Evolutionary conservation across 2,888 invertebrate species (phyloP).

Genomic region (Drosophila gaucha): DNA sequence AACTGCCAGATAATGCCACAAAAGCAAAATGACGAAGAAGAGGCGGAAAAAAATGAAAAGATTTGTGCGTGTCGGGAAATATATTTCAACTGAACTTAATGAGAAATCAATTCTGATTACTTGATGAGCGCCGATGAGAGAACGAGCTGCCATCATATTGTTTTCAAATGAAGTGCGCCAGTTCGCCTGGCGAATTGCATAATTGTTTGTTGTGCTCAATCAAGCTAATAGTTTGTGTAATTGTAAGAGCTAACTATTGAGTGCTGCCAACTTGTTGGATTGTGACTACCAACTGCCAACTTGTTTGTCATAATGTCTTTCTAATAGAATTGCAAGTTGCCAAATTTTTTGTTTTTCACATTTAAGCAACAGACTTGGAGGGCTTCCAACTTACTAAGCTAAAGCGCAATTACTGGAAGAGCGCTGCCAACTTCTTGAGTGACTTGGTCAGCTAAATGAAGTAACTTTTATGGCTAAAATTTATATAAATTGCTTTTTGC

Average conservation of each 20-base stretch:
- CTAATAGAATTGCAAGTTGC: background rate
- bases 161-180: background rate
- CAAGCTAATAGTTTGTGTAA: background rate
- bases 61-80: slow-evolving; percentile 10
- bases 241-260: background rate
- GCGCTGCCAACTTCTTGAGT: background rate
- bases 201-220: background rate
- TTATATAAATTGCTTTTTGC: too few species aligned
- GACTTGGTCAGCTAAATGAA: too few species aligned
- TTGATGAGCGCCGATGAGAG: background rate
- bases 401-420: background rate
- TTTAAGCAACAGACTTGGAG: too few species aligned
- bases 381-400: background rate
- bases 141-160: background rate
- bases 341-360: background rate
- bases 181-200: background rate
- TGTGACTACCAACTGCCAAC: background rate
- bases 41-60: background rate
- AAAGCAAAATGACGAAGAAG: background rate
- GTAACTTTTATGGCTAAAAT: too few species aligned
- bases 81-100: slow-evolving; percentile 15
- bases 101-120: slow-evolving; percentile 14
- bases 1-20: background rate
- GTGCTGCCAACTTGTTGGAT: slow-evolving; percentile 1
- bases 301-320: background rate